Evolutionary conservation across 2,888 invertebrate species (phyloP), one percentile per base, ranked within the genome.

Genomic region (Drosophila pseudotakahashii): DNA sequence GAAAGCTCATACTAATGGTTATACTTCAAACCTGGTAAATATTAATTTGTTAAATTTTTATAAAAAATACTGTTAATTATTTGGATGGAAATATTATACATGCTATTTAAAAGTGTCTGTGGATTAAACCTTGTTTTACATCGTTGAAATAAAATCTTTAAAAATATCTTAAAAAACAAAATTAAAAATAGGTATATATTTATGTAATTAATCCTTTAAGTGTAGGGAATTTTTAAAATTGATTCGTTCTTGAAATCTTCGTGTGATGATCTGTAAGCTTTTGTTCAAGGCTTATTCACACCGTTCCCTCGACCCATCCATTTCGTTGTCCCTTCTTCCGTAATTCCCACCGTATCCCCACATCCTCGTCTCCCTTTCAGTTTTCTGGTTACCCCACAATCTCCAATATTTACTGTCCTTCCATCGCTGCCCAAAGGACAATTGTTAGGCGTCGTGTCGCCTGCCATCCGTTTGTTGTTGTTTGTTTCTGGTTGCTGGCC

Each of bases 401-500:
- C 48, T 48, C 55, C 44, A 48, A 63, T 53, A n/a, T 51, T 66
- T 44, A n/a, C 63, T 45, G 42, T 63, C 36, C 50, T 64, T 30
- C 23, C 67, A 23, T 9, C 19, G 19, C 23, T 37, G 23, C 32
- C 53, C 32, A 64, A 45, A 45, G 69, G 69, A 66, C 70, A 81
- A 76, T 83, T 77, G 80, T 71, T 70, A 73, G 74, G 47, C 63
- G 57, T 78, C 75, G 63, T 41, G 57, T 78, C 75, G 63, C 47
- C 62, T 71, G 68, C 54, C 73, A 76, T 64, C 67, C 41, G 55
- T 75, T 71, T 73, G 81, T 57, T 81, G 69, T 67, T 77, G 63
- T 67, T 76, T 70, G 77, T 85, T 69, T 68, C 69, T 63, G 62
- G 62, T 63, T 36, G 72, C 58, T 73, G 74, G 77, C 77, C 88